A percentile compares a stretch with the other conserved stretches of the same genome.
phyloP scores from a whole-genome alignment of 2,797 vertebrate genomes.

The Dendrocincla fuliginosa region DNA sequence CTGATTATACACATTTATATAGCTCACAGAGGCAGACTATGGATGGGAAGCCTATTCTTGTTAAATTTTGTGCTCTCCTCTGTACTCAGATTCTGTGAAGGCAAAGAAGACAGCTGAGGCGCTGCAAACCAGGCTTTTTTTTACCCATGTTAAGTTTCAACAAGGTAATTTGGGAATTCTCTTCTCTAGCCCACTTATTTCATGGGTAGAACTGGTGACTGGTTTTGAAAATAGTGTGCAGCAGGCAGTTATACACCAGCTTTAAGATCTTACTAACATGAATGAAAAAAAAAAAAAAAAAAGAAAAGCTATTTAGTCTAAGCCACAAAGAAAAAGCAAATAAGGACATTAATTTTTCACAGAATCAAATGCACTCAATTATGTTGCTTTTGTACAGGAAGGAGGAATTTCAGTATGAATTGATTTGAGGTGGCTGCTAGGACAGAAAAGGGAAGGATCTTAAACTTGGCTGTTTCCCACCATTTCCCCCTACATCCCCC shows the following conservation, averaged over 20 bases:
- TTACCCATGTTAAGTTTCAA: neutral
- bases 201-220: neutral
- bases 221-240: neutral
- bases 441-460: neutral
- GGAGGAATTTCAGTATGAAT: neutral
- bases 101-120: neutral
- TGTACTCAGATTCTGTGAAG: neutral
- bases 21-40: neutral
- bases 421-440: neutral
- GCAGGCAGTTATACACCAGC: neutral
- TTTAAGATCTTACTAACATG: neutral
- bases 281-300: neutral
- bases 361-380: neutral
- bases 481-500: neutral
- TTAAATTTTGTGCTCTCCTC: neutral
- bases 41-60: neutral
- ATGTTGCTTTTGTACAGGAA: neutral
- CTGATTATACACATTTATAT: neutral
- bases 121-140: neutral
- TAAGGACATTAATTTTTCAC: conserved; percentile 15
- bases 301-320: neutral
- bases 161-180: neutral
- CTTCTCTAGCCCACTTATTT: neutral
- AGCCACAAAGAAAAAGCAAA: conserved; percentile 6
- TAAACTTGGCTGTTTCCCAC: neutral